Evolutionary conservation across 2,888 invertebrate species (phyloP).

Genomic region (Choristoneura rosaceana): DNA sequence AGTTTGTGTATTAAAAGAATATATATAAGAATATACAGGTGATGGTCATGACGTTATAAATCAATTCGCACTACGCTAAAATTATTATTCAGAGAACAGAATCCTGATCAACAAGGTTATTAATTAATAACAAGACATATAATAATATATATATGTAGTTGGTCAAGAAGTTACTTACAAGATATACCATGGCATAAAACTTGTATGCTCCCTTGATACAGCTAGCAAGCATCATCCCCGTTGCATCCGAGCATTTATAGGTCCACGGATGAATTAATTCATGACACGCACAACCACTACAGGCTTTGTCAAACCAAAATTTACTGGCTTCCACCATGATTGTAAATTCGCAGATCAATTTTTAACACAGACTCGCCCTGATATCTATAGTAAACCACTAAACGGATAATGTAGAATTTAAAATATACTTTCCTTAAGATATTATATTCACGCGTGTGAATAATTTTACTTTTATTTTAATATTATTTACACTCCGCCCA

Average conservation of each 20-base stretch:
- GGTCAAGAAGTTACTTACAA: conserved; percentile 67
- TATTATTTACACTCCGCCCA: background rate
- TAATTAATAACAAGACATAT: background rate
- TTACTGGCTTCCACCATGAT: conserved; percentile 82
- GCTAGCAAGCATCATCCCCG: conserved; percentile 70
- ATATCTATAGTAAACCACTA: conserved; percentile 11
- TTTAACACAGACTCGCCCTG: background rate
- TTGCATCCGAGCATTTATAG: conserved; percentile 71
- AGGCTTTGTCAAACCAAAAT: conserved; percentile 76
- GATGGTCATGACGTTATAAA: no score
- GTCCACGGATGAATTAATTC: conserved; percentile 83
- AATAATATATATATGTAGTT: no score
- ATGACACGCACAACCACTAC: conserved; percentile 64
- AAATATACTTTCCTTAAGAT: background rate
- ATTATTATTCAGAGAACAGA: no score
- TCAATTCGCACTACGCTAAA: no score
- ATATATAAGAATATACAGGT: no score
- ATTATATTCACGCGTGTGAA: background rate
- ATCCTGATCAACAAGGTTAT: background rate
- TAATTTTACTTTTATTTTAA: background rate
- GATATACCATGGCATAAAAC: conserved; percentile 81
- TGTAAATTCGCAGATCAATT: background rate
- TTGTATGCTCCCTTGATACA: conserved; percentile 81
- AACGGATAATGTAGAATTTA: background rate
- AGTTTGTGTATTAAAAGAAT: no score